Evolutionary conservation across 2,888 invertebrate species (phyloP), one percentile per base, ranked within the genome.

Genomic region (Ophion ventricosus): DNA sequence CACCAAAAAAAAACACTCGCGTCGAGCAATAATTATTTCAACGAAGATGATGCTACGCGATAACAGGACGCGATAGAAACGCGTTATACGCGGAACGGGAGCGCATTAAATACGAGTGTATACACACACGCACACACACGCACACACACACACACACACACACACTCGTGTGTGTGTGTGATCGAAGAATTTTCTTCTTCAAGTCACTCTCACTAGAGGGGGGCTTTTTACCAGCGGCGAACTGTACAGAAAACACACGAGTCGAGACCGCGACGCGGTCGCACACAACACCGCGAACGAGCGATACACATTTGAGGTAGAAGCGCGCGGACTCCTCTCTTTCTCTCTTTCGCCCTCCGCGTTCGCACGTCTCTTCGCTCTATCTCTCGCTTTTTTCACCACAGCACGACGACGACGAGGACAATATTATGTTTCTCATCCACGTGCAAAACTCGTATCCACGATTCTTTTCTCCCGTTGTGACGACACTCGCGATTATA

Each of bases 171-270:
- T 14, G 54, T 49, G 66, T 20, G 25, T 29, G 35, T 63, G 57
- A 56, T 75, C 80, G 61, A 40, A 57, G 63, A 75, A 74, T 66
- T 66, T 67, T 67, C 49, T 75, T 75, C 64, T 75, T 80, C 83
- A 83, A 83, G 83, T 83, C 80, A 83, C 83, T 83, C 80, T 83
- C 83, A 83, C 83, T 80, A 17, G 17, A 49, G 40, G 72, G 70
- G 63, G 74, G 67, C 76, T 64, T 72, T 85, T 85, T 80, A 80
- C 80, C 80, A 74, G 73, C 67, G 69, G 40, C 56, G 40, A 76
- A 81, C 81, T 35, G 69, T 69, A 69, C 64, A 61, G 61, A 56
- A 72, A 72, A 75, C 61, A 70, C 69, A 79, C 76, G 57, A 66
- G 67, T 67, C 54, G 66, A 76, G 75, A 76, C 75, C 64, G 74